Conservation (phyloP, 1,140 invertebrate genomes). For the Caenorhabditis inopinata region DNA sequence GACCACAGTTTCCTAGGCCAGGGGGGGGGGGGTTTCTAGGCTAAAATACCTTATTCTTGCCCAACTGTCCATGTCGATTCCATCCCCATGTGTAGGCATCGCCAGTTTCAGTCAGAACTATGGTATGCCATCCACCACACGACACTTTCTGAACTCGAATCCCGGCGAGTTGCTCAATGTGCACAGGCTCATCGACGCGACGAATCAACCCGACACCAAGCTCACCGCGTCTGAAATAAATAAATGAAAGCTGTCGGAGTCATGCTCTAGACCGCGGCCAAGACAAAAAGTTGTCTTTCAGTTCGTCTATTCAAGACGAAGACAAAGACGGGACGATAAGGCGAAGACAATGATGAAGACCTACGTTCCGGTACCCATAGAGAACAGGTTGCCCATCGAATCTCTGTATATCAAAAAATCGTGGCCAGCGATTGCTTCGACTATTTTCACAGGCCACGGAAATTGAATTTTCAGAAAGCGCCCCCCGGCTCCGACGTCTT, state of each 20-base stretch:
- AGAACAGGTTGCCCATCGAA: background rate
- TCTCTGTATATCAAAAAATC: background rate
- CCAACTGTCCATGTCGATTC: background rate
- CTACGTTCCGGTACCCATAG: slow-evolving; percentile 11
- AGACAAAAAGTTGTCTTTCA: no score
- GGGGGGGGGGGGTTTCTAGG: no score
- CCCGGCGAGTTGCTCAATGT: background rate
- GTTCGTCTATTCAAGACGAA: no score
- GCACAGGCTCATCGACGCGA: background rate
- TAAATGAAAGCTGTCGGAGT: background rate
- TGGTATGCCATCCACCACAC: slow-evolving; percentile 2
- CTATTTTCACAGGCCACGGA: background rate
- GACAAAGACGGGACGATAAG: no score
- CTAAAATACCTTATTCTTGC: background rate
- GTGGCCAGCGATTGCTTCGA: background rate
- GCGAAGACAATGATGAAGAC: no score
- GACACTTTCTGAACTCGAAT: background rate
- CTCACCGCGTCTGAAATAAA: background rate
- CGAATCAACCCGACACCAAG: background rate
- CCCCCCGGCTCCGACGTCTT: no score
- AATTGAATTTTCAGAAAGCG: background rate
- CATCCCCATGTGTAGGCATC: slow-evolving; percentile 12
- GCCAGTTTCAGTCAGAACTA: background rate
- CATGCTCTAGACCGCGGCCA: background rate
- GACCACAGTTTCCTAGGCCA: no score